These are phyloP conservation scores for Seriola dumerili DNA, from an alignment of 2,113 vertebrate genomes.

Conservation along the genomic window DNA sequence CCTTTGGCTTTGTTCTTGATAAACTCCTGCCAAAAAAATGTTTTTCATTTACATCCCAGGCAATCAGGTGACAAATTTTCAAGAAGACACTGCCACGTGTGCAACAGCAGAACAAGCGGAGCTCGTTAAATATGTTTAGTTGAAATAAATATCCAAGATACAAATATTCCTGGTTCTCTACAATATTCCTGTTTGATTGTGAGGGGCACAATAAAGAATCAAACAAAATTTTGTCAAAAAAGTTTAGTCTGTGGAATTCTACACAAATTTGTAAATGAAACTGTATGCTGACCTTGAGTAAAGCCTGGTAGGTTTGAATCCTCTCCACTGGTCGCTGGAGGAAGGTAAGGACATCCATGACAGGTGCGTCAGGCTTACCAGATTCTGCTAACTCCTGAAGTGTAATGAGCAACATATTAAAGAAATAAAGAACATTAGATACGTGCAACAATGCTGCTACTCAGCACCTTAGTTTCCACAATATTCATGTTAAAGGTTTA, in stretches of 20 bases:
- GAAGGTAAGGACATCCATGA: constrained; percentile 89
- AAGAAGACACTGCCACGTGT: background rate
- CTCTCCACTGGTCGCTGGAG: constrained; percentile 92
- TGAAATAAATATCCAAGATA: background rate
- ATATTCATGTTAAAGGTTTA: background rate
- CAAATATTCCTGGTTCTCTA: background rate
- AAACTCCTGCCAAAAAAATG: constrained; percentile 86
- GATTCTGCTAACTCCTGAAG: constrained; percentile 77
- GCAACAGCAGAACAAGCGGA: background rate
- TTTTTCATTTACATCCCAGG: background rate
- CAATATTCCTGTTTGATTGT: background rate
- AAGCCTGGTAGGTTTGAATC: constrained; percentile 93
- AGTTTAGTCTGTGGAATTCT: background rate
- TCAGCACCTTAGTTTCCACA: background rate
- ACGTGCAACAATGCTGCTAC: background rate
- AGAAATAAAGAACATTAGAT: background rate
- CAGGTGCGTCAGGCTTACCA: constrained; percentile 73
- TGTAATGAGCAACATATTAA: background rate
- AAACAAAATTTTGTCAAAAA: background rate
- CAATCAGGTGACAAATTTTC: background rate
- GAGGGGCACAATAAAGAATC: background rate
- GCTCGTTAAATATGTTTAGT: background rate
- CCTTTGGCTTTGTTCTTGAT: constrained; percentile 95
- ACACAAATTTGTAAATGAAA: background rate
- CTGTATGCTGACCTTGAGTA: constrained; percentile 89